Conservation (phyloP, 2,888 invertebrate genomes). For the Nemurella pictetii region DNA sequence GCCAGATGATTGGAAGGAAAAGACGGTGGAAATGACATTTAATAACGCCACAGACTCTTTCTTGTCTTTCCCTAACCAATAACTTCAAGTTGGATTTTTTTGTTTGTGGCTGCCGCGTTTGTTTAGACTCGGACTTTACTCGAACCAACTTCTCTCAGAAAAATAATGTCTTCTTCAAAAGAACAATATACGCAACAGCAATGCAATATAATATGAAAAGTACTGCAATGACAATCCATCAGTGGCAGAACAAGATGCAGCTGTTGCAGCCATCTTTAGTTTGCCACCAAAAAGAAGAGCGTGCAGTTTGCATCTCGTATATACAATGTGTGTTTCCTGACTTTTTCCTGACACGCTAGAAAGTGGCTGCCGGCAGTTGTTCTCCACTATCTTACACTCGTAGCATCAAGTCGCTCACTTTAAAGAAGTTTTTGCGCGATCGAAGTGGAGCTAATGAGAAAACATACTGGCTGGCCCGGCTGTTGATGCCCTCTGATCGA, state of each 20-base stretch:
- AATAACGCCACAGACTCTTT: not conserved
- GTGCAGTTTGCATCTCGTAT: not conserved
- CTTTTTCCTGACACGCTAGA: not conserved
- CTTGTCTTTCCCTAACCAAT: not conserved
- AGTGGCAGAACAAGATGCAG: not conserved
- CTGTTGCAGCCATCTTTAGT: not conserved
- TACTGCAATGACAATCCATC: not conserved
- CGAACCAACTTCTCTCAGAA: not conserved
- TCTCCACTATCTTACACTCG: not conserved
- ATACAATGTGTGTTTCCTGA: not conserved
- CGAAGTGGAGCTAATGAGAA: slow-evolving; percentile 34
- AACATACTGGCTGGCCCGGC: slow-evolving; percentile 32
- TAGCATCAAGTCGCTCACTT: not conserved
- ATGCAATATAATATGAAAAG: not conserved
- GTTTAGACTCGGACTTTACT: not conserved
- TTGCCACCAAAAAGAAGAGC: not conserved
- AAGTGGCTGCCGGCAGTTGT: not conserved
- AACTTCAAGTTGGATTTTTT: not conserved
- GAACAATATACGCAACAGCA: not conserved
- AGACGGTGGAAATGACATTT: slow-evolving; percentile 19
- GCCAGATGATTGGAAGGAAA: slow-evolving; percentile 19
- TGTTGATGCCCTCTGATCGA: slow-evolving; percentile 38
- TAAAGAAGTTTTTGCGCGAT: not conserved
- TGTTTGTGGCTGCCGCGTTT: not conserved
- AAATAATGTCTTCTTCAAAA: not conserved